Percentiles rank a stretch among this genome's conserved stretches.
These are phyloP conservation scores for Sigmodon hispidus DNA, from an alignment of 2,113 vertebrate species.

Conservation along the genomic window DNA sequence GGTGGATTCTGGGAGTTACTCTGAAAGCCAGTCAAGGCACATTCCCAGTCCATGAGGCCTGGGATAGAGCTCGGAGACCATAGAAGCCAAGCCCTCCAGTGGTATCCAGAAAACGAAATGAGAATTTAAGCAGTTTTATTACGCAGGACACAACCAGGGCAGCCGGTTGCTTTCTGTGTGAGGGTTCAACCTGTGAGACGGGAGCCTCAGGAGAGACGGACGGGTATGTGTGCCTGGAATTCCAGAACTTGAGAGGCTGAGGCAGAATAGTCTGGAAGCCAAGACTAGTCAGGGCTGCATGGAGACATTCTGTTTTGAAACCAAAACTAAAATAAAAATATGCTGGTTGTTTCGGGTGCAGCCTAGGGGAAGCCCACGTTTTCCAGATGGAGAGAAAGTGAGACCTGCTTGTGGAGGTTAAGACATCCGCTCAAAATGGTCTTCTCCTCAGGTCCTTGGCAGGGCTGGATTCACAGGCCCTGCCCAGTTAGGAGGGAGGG, in stretches of 20 bases:
- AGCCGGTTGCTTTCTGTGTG: not conserved
- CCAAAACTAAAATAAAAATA: not conserved
- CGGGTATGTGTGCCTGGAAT: not conserved
- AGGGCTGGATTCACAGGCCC: not conserved
- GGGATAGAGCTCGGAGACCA: not conserved
- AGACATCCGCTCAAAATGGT: not conserved
- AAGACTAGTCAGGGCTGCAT: not conserved
- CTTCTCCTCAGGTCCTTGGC: too few relatives aligned
- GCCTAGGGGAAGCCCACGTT: not conserved
- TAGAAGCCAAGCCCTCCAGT: not conserved
- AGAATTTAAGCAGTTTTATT: too few relatives aligned
- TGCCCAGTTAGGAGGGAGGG: not conserved
- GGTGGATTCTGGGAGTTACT: not conserved
- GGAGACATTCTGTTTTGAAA: not conserved
- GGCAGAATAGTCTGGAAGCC: not conserved
- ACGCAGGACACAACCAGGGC: not conserved
- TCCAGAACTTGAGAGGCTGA: not conserved
- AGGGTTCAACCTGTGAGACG: not conserved
- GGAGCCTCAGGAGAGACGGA: not conserved
- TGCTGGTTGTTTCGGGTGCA: not conserved
- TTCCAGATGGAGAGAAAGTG: not conserved
- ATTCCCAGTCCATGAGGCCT: not conserved
- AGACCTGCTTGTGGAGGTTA: not conserved
- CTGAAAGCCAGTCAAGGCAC: fast-evolving
- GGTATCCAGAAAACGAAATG: not conserved